Evolutionary conservation across 2,113 vertebrate species (phyloP), one percentile per base, ranked within the genome.

Genomic region (Heloderma charlesbogerti): DNA sequence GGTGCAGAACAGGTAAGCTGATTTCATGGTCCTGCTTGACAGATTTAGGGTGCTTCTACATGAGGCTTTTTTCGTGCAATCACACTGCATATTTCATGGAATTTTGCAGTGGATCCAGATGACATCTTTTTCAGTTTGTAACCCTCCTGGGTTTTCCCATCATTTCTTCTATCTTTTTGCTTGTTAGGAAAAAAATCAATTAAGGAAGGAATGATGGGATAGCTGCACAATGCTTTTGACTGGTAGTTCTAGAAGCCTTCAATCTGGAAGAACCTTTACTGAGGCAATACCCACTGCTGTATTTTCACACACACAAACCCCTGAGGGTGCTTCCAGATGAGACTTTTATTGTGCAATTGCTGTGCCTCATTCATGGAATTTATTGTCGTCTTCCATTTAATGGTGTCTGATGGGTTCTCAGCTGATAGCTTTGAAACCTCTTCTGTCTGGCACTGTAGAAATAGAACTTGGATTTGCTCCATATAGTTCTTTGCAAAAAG

Each of bases 1-100:
- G 88, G 96, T 97, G 45, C 97, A 97, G 92, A 98, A 98, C 94
- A 96, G 97, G 97, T 97, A 92, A 95, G 95, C 10, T 89, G 74
- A 77, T n/a, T 92, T 1, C 3, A n/a, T 34, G 63, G 34, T 15
- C 25, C 45, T 48, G 43, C 37, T 66, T 69, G 13, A 31, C 37
- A 37, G 80, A 29, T 86, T 75, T 8, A 54, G 18, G 60, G 60
- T 20, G 60, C 60, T 63, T 63, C 20, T 18, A 63, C 18, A 63
- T 63, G 60, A 20, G 60, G 18, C 51, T 63, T 63, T 63, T 63
- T 22, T 63, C 22, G 20, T 63, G 60, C 60, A 63, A 63, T 63
- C 12, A 18, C 20, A 63, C 20, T 63, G 16, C 20, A 16, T 63
- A 3, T 3, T 54, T 54, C 10, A 54, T 54, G 6, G 51, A 54